phyloP scores from a whole-genome alignment of 1,140 invertebrate genomes.

The Lepidurus packardi region DNA sequence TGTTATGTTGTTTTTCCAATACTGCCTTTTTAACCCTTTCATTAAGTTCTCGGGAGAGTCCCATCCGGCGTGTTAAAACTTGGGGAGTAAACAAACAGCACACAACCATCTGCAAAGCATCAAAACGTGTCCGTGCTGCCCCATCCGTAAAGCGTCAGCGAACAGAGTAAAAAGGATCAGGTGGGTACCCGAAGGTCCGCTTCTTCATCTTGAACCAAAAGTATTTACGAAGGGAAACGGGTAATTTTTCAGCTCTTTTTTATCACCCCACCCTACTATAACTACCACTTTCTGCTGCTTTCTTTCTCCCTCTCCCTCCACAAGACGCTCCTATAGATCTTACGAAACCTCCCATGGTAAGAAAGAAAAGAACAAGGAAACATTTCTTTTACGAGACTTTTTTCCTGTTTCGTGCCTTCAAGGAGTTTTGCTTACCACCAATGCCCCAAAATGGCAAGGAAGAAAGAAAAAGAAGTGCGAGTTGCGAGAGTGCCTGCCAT shows the following conservation, averaged over 20 bases:
- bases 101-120: slow-evolving; percentile 15
- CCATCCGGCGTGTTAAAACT: slow-evolving; percentile 1
- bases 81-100: slow-evolving; percentile 9
- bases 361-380: background rate
- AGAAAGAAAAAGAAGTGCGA: background rate
- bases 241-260: slow-evolving; percentile 1
- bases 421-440: slow-evolving; percentile 12
- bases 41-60: background rate
- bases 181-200: background rate
- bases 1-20: slow-evolving; percentile 14
- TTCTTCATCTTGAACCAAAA: background rate
- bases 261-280: background rate
- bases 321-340: background rate
- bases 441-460: background rate
- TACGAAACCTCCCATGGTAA: background rate
- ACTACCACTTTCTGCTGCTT: background rate
- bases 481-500: slow-evolving; percentile 1
- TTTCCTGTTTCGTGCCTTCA: background rate
- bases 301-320: background rate
- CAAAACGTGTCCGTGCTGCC: background rate
- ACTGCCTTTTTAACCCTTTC: slow-evolving; percentile 15
- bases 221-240: slow-evolving; percentile 15
- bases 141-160: slow-evolving; percentile 7
- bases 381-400: background rate
- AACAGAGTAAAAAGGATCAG: background rate